Base-by-base conservation (phyloP, 2,113 vertebrate genomes). In the Cebidichthys violaceus region DNA sequence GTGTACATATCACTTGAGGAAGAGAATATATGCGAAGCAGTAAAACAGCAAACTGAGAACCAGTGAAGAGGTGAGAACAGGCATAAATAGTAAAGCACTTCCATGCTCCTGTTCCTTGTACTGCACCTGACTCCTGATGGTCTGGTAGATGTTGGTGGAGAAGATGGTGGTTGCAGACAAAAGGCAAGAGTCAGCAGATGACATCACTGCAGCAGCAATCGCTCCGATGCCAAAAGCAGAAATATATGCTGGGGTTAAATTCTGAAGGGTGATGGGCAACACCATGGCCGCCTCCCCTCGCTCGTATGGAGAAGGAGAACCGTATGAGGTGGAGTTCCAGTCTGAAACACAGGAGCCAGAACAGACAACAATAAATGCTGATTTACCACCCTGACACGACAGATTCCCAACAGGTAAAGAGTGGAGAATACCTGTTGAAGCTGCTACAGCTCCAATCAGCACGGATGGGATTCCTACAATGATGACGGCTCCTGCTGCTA, bases 221-320 rank as follows among this genome's bases (percentile, higher is more conserved):
- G 52, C 69, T 55, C 69, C 70, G 2, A 72, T 41, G 15, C 54
- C 70, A 29, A 59, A 0, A 7, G 17, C 35, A 1, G 6, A 57
- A 41, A 71, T 29, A 9, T 6, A 6, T 1, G 60, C 24, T 6
- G 52, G 81, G 15, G 75, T 77, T 6, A 77, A 3, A 52, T 73
- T 24, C 22, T 10, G 43, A 3, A 83, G 81, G 47, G 2, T 22
- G 43, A 77, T 77, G 69, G 75, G 75, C 61, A 83, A 61, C 1
- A 41, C 54, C 75, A 61, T 27, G 3, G 52, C 54, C 15, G 4
- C 24, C 69, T 73, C 4, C 1, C 75, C 81, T 54, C 62, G 54
- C 43, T 83, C 75, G 20, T 61, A 73, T 0, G 81, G 81, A 37
- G 81, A 71, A 0, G 41, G 75, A 18, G 61, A 83, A 1, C 69